Percentiles rank a stretch among this genome's conserved stretches.
Conservation (phyloP, 2,797 vertebrate species). For the Pangasius sanitwongsei region DNA sequence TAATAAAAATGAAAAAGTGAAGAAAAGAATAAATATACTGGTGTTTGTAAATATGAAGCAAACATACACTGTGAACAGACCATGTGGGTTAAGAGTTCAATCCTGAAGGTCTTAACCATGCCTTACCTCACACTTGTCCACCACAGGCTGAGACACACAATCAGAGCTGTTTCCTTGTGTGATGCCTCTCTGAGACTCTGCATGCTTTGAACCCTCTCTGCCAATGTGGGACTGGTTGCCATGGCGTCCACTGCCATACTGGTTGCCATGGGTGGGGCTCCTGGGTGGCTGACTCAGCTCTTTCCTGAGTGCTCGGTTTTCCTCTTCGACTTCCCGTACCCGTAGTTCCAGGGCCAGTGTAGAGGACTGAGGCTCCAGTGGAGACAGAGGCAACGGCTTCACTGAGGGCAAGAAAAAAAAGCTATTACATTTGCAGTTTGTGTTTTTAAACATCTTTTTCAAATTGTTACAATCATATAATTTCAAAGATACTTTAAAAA, state of each 20-base stretch:
- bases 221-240: slow-evolving; percentile 88
- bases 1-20: background rate
- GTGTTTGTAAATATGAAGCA: slow-evolving; percentile 10
- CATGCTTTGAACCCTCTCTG: slow-evolving; percentile 91
- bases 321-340: slow-evolving; percentile 91
- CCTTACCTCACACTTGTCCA: slow-evolving; percentile 97
- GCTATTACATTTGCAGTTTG: background rate
- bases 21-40: background rate
- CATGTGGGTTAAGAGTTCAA: background rate
- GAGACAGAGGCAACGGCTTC: slow-evolving; percentile 88
- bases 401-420: slow-evolving; percentile 74
- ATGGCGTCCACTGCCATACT: slow-evolving; percentile 46
- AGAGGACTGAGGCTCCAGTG: slow-evolving; percentile 85
- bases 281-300: slow-evolving; percentile 86
- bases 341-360: slow-evolving; percentile 83
- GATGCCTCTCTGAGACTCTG: slow-evolving; percentile 83
- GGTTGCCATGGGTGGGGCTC: slow-evolving; percentile 58
- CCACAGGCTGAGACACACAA: slow-evolving; percentile 88
- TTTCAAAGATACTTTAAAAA: background rate
- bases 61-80: background rate
- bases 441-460: background rate
- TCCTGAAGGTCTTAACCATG: background rate
- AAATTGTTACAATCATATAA: background rate
- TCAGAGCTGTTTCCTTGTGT: slow-evolving; percentile 86
- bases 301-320: slow-evolving; percentile 86